phyloP scores from a whole-genome alignment of 92 coral and sea anemone species.

The Phenganax marumi region DNA sequence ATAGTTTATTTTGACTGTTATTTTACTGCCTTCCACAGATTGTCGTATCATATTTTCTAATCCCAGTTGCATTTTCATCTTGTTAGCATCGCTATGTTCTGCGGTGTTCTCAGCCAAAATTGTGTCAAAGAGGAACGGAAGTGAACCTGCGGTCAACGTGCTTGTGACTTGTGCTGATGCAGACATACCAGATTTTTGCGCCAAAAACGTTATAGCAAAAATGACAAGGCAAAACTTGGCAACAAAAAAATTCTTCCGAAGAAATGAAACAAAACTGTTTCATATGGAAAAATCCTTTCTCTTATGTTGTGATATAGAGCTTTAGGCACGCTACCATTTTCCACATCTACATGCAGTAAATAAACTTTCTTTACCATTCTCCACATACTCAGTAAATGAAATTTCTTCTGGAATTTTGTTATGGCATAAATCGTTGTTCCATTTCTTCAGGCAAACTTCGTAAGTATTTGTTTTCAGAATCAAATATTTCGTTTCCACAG shows the following conservation, averaged over 20 bases:
- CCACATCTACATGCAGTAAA: no score
- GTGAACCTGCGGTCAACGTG: neutral
- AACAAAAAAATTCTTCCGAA: neutral
- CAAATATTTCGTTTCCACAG: neutral
- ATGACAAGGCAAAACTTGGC: neutral
- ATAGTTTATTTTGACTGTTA: no score
- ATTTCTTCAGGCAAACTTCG: conserved; percentile 5
- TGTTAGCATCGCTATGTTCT: neutral
- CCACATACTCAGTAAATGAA: no score
- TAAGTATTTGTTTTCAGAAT: neutral
- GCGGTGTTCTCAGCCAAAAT: neutral
- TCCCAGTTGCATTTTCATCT: neutral
- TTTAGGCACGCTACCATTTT: no score
- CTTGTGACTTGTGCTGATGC: neutral
- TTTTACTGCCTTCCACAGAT: no score
- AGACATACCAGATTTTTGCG: neutral
- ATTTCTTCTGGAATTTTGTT: no score
- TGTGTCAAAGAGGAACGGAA: neutral
- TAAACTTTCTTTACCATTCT: neutral
- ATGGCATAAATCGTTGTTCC: no score
- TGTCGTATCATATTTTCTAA: no score
- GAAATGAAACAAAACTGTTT: neutral
- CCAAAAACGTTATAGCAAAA: neutral
- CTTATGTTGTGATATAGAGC: neutral
- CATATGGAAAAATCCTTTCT: neutral